Evolutionary conservation across 2,888 invertebrate species (phyloP).

Genomic region (Agrochola circellaris): DNA sequence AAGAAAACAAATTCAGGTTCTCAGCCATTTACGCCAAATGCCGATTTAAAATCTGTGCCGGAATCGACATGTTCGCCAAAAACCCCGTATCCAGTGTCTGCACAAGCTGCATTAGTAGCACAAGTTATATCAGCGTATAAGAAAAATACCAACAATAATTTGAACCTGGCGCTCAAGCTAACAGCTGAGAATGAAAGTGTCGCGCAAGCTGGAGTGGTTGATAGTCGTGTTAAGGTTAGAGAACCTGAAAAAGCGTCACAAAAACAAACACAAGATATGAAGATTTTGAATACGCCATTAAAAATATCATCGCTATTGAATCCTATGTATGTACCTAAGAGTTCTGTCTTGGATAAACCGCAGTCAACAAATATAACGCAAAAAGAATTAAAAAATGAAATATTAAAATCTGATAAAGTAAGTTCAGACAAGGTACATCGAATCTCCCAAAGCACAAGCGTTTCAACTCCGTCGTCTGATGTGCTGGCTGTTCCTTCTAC

Average conservation of each 20-base stretch:
- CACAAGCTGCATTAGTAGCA: slow-evolving; percentile 68
- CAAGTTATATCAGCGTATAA: slow-evolving; percentile 69
- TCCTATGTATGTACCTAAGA: slow-evolving; percentile 77
- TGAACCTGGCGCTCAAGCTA: slow-evolving; percentile 24
- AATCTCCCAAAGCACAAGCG: slow-evolving; percentile 7
- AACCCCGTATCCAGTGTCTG: slow-evolving; percentile 33
- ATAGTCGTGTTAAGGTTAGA: slow-evolving; percentile 22
- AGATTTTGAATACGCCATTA: slow-evolving; percentile 76
- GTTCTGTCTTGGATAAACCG: slow-evolving; percentile 20
- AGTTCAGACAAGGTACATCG: slow-evolving; percentile 7
- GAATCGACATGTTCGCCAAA: slow-evolving; percentile 8
- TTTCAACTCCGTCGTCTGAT: not conserved
- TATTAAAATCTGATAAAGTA: slow-evolving; percentile 2
- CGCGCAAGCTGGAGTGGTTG: slow-evolving; percentile 4
- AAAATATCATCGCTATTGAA: slow-evolving; percentile 85
- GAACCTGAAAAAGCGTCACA: slow-evolving; percentile 25
- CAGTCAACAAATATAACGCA: slow-evolving; percentile 19
- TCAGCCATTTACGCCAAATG: slow-evolving; percentile 39
- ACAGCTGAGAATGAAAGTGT: slow-evolving; percentile 4
- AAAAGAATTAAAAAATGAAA: slow-evolving; percentile 30
- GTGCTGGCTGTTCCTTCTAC: slow-evolving; percentile 30
- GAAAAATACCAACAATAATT: slow-evolving; percentile 61
- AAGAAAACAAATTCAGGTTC: slow-evolving; percentile 40
- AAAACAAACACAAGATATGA: slow-evolving; percentile 48
- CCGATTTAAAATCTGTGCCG: slow-evolving; percentile 26